Evolutionary conservation across 2,888 invertebrate species (phyloP), one percentile per base, ranked within the genome.

Genomic region (Epistrophella euchroma): DNA sequence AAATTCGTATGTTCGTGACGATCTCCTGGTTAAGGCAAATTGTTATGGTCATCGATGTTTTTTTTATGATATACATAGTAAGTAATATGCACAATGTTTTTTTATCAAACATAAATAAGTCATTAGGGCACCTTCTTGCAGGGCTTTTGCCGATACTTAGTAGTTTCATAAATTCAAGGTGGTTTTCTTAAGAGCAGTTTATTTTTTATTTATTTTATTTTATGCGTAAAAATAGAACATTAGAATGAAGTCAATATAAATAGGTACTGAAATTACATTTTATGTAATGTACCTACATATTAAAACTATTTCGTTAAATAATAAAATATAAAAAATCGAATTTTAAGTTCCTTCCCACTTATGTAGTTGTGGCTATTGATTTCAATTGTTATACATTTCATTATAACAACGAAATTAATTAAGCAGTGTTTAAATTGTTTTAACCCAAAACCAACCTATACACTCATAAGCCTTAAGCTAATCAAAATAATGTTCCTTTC

Each of bases 91-190:
- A 22, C 1, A 15, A 15, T 28, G 9, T n/a, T 62, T 40, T 22
- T 37, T 43, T 25, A 28, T 43, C 7, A 28, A 45, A 17, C 4
- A 45, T 64, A 64, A 64, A 17, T 64, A 45, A 64, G 25, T 64
- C 45, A 47, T 45, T 64, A 17, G 2, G n/a, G n/a, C 4, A 22
- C 9, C 25, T 58, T 19, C 19, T 50, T 13, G 13, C 11, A 5
- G 22, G 15, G 22, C 25, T 50, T 45, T 9, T n/a, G 17, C 9
- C 15, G 5, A 40, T 15, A 40, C 15, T 15, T 40, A 40, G 15
- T 15, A 15, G 15, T 15, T 40, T 40, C 5, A 5, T 15, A 40
- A 1, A 40, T 15, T 40, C 15, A 40, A 40, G 4, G 1, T 40
- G 4, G 4, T 40, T 40, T 15, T 15, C 15, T 40, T 40, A 28